Conservation (phyloP, 2,888 invertebrate species). For the Caenorhabditis wallacei region DNA sequence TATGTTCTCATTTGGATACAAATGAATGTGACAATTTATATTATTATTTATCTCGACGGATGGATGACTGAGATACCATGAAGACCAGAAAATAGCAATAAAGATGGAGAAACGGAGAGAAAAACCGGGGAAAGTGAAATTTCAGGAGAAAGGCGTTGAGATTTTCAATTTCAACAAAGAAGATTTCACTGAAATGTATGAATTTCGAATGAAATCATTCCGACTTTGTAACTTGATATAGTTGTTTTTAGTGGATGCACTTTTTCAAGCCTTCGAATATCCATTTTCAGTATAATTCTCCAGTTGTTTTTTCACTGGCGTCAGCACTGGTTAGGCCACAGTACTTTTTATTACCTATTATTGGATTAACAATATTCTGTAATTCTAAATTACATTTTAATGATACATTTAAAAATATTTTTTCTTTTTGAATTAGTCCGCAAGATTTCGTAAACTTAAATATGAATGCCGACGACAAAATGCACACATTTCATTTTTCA, state of each 20-base stretch:
- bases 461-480: background rate
- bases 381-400: too few relatives aligned
- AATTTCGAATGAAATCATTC: conserved; percentile 10
- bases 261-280: conserved; percentile 1
- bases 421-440: background rate
- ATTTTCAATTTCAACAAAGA: conserved; percentile 46
- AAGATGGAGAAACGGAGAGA: conserved; percentile 20
- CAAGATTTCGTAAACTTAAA: background rate
- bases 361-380: too few relatives aligned
- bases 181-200: background rate
- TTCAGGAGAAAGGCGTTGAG: conserved; percentile 45
- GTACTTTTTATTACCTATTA: too few relatives aligned
- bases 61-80: conserved; percentile 38
- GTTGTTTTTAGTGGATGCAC: conserved; percentile 7
- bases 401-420: too few relatives aligned
- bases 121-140: conserved; percentile 42
- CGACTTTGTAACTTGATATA: conserved; percentile 32
- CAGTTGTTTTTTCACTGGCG: too few relatives aligned
- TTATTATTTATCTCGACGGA: conserved; percentile 37
- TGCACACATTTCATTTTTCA: conserved; percentile 1
- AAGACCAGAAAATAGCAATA: conserved; percentile 4
- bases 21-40: conserved; percentile 35
- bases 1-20: background rate
- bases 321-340: too few relatives aligned
- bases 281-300: background rate